Evolutionary conservation across 2,797 vertebrate genomes (phyloP).

Genomic region (Sebastes minor): DNA sequence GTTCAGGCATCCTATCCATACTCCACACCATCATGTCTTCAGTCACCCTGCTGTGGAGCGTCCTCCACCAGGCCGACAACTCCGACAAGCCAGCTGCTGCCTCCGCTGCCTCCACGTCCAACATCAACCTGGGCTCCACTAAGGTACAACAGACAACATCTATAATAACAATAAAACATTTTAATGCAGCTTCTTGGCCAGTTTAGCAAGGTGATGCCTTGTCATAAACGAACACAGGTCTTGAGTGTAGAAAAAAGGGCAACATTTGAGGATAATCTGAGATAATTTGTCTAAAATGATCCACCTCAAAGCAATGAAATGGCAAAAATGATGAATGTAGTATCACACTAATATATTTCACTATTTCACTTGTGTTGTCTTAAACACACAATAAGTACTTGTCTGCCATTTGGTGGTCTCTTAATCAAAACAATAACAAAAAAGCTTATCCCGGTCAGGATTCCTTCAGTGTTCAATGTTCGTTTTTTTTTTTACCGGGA

Average conservation of each 20-base stretch:
- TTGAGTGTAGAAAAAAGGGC: background rate
- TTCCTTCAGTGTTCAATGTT: too few species aligned
- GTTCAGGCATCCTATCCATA: slow-evolving; percentile 95
- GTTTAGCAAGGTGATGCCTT: background rate
- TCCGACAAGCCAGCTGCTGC: slow-evolving; percentile 88
- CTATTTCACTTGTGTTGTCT: too few species aligned
- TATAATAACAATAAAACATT: background rate
- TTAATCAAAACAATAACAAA: too few species aligned
- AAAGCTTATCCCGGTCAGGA: too few species aligned
- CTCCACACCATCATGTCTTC: slow-evolving; percentile 99
- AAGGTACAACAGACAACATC: slow-evolving; percentile 83
- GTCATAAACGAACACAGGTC: too few species aligned
- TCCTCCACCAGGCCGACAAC: slow-evolving; percentile 92
- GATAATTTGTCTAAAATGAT: background rate
- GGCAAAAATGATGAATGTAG: too few species aligned
- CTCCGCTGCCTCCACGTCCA: slow-evolving; percentile 90
- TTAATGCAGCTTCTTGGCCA: too few species aligned
- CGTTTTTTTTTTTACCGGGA: too few species aligned
- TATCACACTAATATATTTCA: too few species aligned
- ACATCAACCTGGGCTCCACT: slow-evolving; percentile 96
- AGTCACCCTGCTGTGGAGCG: slow-evolving; percentile 95
- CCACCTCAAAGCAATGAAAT: background rate
- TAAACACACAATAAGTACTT: too few species aligned
- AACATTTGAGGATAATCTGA: background rate
- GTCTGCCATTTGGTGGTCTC: too few species aligned